phyloP scores from a whole-genome alignment of 2,888 invertebrate genomes.

The Morpho helenor region DNA sequence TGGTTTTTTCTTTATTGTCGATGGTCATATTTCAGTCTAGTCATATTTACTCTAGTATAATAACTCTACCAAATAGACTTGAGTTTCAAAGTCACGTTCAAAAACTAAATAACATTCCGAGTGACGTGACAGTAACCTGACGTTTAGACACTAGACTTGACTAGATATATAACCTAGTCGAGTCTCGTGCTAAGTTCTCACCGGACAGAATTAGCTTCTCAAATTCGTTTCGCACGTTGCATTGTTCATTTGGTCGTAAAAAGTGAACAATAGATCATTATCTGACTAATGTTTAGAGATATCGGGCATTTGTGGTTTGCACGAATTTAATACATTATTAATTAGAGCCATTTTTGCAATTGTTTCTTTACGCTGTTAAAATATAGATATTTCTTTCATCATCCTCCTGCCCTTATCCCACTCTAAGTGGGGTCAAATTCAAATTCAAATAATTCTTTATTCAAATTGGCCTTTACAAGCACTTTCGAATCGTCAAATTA shows the following conservation, averaged over 20 bases:
- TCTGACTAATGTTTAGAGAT: slow-evolving; percentile 5
- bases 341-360: background rate
- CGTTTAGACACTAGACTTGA: background rate
- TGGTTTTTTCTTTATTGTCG: no score
- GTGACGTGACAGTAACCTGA: background rate
- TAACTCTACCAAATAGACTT: no score
- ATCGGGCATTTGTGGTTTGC: background rate
- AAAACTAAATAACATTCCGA: no score
- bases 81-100: no score
- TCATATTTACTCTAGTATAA: no score
- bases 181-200: slow-evolving; percentile 34
- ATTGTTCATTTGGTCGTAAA: slow-evolving; percentile 29
- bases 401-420: no score
- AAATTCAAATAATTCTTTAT: no score
- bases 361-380: no score
- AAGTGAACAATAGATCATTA: slow-evolving; percentile 32
- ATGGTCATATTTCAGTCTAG: no score
- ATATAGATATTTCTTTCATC: background rate
- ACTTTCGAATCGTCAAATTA: no score
- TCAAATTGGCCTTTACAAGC: no score
- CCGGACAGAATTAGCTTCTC: slow-evolving; percentile 26
- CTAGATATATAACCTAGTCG: slow-evolving; percentile 20
- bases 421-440: no score
- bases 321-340: slow-evolving; percentile 6
- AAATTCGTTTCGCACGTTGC: slow-evolving; percentile 17